Evolutionary conservation across 2,113 vertebrate genomes (phyloP).

Genomic region (Amazona vittata): DNA sequence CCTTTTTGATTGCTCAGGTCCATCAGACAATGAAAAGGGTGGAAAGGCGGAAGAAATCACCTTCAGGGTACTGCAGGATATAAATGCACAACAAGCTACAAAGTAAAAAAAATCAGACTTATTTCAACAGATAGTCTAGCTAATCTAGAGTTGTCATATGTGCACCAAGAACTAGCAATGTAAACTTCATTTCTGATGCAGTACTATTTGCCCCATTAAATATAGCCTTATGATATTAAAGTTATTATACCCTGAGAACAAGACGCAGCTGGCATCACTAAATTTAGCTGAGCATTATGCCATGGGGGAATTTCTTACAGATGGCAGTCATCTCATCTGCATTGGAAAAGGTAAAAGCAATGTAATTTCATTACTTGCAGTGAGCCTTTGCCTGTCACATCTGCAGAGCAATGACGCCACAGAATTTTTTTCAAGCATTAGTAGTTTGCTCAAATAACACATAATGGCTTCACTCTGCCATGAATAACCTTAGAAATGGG

Average conservation of each 20-base stretch:
- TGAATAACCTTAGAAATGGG: neutral
- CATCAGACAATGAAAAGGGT: neutral
- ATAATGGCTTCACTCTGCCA: neutral
- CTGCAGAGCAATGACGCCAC: neutral
- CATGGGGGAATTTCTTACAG: slow-evolving; percentile 30
- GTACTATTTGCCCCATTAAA: neutral
- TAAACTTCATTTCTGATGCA: neutral
- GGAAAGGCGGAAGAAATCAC: neutral
- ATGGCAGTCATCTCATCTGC: slow-evolving; percentile 15
- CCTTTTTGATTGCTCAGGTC: neutral
- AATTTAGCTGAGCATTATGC: slow-evolving; percentile 13
- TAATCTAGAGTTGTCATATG: neutral
- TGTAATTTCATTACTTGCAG: slow-evolving; percentile 30
- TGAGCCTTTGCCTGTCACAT: neutral
- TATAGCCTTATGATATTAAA: neutral
- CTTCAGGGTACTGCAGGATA: neutral
- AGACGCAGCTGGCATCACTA: slow-evolving; percentile 18
- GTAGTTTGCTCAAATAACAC: neutral
- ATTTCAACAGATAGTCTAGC: neutral
- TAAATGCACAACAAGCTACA: neutral
- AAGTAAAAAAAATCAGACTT: neutral
- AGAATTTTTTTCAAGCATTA: neutral
- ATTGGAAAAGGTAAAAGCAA: slow-evolving; percentile 28
- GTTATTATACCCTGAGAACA: slow-evolving; percentile 16
- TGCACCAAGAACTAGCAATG: neutral